Conservation (phyloP, 2,888 invertebrate genomes). For the Mythimna ferrago region DNA sequence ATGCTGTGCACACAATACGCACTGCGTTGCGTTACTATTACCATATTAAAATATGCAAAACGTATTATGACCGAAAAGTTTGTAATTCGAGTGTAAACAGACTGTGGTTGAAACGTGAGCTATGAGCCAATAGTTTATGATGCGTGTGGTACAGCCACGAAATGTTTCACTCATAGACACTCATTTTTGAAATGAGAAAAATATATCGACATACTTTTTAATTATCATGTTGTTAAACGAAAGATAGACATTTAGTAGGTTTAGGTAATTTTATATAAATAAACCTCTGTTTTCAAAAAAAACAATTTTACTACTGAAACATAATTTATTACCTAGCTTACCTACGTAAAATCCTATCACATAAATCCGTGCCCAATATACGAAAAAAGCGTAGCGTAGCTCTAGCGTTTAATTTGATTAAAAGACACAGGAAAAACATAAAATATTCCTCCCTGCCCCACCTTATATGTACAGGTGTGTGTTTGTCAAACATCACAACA, state of each 20-base stretch:
- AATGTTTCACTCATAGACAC: constrained; percentile 8
- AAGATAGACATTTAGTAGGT: not conserved
- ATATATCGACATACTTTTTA: not conserved
- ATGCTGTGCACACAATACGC: constrained; percentile 57
- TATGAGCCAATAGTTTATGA: constrained; percentile 22
- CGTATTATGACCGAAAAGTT: constrained; percentile 57
- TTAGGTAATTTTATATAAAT: not conserved
- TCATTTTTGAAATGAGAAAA: not conserved
- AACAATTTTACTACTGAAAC: not conserved
- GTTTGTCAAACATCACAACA: constrained; percentile 53
- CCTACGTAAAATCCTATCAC: constrained; percentile 6
- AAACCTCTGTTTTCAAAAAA: not conserved
- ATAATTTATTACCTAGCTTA: not conserved
- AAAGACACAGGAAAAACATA: constrained; percentile 30
- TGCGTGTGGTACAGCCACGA: constrained; percentile 1
- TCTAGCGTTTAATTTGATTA: constrained; percentile 49
- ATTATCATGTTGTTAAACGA: not conserved
- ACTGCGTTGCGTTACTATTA: constrained; percentile 51
- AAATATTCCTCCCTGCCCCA: constrained; percentile 30
- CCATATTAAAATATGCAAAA: constrained; percentile 57
- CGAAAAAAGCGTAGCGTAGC: constrained; percentile 6
- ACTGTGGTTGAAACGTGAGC: constrained; percentile 19
- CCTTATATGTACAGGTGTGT: constrained; percentile 41
- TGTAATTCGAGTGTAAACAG: constrained; percentile 48
- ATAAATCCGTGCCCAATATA: constrained; percentile 7